Base-by-base conservation (phyloP, 2,888 invertebrate genomes). In the Rhabditoides inermis region DNA sequence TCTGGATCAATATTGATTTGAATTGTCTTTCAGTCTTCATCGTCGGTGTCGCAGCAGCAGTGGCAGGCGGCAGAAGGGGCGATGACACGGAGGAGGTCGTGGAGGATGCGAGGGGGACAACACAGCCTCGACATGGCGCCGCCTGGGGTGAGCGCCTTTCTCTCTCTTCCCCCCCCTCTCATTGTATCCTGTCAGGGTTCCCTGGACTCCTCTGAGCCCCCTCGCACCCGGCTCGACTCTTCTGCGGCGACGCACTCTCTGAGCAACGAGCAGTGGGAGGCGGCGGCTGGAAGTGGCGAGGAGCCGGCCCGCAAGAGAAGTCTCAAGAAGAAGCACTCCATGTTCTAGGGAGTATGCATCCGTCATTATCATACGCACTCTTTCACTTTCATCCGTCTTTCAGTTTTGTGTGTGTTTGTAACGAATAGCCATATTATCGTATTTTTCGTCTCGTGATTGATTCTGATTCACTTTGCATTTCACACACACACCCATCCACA, bases 241-340 rank as follows among this genome's bases (percentile, higher is more conserved):
- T 36, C 61, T 55, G 23, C 54, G 56, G 27, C 56, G 47, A 53
- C 60, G 45, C 53, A 63, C 49, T 26, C 55, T n/a, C 56, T 61
- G 5, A 56, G 53, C 27, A 56, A 44, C 4, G 59, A 61, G 37
- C 49, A 50, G 20, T 64, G 63, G 63, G 51, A 57, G 5, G 49
- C 53, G 1, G 55, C 55, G 4, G 51, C 54, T 6, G 47, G 50
- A 1, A 25, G 23, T n/a, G 26, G 35, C 2, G 55, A 55, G 25
- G 55, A 45, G 5, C 56, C 60, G 4, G 61, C 63, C 1, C 58
- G 59, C 18, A 64, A 64, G 40, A 51, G 63, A 35, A 61, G 61
- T 51, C 40, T 64, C 7, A 64, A 64, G 37, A 64, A 64, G 58
- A 64, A 64, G 44, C 49, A 52, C 27, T 58, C 63, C 1, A 60